phyloP scores from a whole-genome alignment of 2,888 invertebrate species.

The Drosophila nr. fundita region DNA sequence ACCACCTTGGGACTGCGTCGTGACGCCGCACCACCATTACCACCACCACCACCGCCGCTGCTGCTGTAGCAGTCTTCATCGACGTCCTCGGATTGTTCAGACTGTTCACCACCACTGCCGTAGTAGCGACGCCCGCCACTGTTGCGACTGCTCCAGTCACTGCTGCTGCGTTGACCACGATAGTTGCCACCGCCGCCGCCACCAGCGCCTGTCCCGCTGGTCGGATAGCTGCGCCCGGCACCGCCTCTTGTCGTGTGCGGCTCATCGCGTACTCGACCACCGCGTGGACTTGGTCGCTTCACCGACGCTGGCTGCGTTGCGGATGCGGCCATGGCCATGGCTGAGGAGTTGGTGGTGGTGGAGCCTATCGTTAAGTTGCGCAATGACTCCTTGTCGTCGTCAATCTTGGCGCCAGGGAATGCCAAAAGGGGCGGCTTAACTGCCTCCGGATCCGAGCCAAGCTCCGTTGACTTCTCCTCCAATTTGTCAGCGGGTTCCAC shows the following conservation, averaged over 20 bases:
- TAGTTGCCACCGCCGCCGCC: constrained; percentile 85
- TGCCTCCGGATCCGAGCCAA: constrained; percentile 19
- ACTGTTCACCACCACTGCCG: constrained; percentile 85
- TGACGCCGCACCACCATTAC: constrained; percentile 85
- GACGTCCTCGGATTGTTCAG: constrained; percentile 90
- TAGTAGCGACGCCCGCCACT: constrained; percentile 69
- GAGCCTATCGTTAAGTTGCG: constrained; percentile 25
- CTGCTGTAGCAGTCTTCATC: constrained; percentile 88
- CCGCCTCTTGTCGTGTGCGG: constrained; percentile 27
- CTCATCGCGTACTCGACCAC: constrained; percentile 58
- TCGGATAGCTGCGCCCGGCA: constrained; percentile 64
- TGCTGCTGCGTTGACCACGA: constrained; percentile 84
- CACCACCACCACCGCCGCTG: constrained; percentile 79
- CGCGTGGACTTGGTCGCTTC: constrained; percentile 82
- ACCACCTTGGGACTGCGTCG: constrained; percentile 85
- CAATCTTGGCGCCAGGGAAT: constrained; percentile 23
- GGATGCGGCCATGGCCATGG: constrained; percentile 17
- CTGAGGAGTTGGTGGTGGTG: constrained; percentile 2
- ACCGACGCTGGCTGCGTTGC: constrained; percentile 19
- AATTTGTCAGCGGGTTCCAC: constrained; percentile 65
- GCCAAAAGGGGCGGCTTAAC: constrained; percentile 3
- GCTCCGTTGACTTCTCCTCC: constrained; percentile 34
- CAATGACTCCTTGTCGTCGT: constrained; percentile 48
- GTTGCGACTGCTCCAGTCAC: constrained; percentile 84
- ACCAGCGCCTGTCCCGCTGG: constrained; percentile 77